Evolutionary conservation across 2,888 invertebrate species (phyloP).

Genomic region (Dryomyza anilis): DNA sequence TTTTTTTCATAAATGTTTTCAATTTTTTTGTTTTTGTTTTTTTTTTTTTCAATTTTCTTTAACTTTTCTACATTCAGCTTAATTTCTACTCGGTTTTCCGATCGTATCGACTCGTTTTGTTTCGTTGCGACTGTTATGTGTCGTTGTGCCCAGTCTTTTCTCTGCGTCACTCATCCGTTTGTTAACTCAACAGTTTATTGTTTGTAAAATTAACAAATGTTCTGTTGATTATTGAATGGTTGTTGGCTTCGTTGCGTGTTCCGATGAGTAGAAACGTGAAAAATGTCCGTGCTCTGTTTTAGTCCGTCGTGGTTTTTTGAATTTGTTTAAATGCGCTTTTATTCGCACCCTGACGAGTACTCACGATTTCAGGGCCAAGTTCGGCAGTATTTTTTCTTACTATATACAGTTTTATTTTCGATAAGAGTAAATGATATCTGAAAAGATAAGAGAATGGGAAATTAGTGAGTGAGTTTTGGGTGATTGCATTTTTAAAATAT

Average conservation of each 20-base stretch:
- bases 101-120: constrained; percentile 43
- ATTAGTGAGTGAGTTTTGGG: background rate
- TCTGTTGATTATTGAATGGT: no score
- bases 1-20: background rate
- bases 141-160: constrained; percentile 20
- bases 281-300: background rate
- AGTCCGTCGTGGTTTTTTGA: background rate
- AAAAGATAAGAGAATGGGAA: constrained; percentile 37
- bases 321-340: constrained; percentile 3
- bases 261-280: background rate
- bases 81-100: constrained; percentile 32
- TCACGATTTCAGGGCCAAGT: constrained; percentile 29
- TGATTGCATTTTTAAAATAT: no score
- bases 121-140: constrained; percentile 27
- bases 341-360: constrained; percentile 23
- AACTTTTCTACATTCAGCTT: background rate
- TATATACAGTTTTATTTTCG: constrained; percentile 40
- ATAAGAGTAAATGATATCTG: constrained; percentile 56
- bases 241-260: background rate
- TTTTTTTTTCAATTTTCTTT: constrained; percentile 2
- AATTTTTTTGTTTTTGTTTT: constrained; percentile 30
- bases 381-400: constrained; percentile 38
- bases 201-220: no score
- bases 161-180: constrained; percentile 22
- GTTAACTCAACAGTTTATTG: no score